These are phyloP conservation scores for Pristionchus japonicus DNA, from an alignment of 2,888 invertebrate species.

Conservation along the genomic window DNA sequence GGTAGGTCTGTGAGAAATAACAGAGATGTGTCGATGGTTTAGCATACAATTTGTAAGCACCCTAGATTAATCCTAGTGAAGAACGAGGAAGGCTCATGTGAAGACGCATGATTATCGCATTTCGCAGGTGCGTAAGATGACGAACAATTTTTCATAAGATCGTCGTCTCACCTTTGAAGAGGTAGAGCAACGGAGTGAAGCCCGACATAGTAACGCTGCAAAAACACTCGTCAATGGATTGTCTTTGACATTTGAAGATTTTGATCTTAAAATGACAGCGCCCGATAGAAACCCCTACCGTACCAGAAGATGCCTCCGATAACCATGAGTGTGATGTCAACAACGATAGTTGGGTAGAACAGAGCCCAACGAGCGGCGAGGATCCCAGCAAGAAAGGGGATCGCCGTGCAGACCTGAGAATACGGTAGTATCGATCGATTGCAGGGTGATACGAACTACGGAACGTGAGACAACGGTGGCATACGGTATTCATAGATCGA, in stretches of 20 bases:
- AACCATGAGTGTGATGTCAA: conserved; percentile 52
- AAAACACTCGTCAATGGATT: too few species aligned
- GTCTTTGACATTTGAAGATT: too few species aligned
- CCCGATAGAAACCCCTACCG: conserved; percentile 28
- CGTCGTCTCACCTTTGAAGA: background rate
- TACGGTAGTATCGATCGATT: background rate
- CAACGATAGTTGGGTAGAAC: conserved; percentile 51
- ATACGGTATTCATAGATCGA: background rate
- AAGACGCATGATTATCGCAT: too few species aligned
- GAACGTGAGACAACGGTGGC: background rate
- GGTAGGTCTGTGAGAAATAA: too few species aligned
- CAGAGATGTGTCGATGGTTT: too few species aligned
- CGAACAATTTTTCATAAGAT: too few species aligned
- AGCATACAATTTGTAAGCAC: too few species aligned
- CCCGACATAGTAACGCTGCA: conserved; percentile 54
- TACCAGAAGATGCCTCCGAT: conserved; percentile 54
- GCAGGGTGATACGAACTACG: background rate
- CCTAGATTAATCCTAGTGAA: too few species aligned
- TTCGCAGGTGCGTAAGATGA: too few species aligned
- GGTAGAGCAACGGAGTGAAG: conserved; percentile 55
- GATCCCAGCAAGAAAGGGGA: conserved; percentile 53
- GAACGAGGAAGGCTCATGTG: too few species aligned
- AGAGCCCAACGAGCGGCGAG: conserved; percentile 47
- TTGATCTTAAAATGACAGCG: too few species aligned
- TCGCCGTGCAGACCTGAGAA: background rate